Conservation (phyloP, 1,140 invertebrate species). For the Vanessa tameamea region DNA sequence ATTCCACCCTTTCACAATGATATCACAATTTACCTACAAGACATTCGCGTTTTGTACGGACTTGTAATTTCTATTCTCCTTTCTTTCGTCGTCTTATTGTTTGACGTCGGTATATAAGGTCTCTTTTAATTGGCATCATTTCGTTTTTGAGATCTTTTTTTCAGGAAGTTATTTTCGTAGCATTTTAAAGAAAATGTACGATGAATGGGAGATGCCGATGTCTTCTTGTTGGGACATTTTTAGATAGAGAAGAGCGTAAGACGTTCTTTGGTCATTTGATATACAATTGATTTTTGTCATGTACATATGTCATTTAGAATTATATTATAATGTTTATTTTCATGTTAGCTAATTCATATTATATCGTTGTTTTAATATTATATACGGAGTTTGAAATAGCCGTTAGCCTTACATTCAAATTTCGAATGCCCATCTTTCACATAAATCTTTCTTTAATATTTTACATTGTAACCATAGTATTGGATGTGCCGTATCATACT, state of each 20-base stretch:
- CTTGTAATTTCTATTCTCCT: conserved; percentile 21
- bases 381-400: too few relatives aligned
- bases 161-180: conserved; percentile 7
- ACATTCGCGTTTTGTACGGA: conserved; percentile 1
- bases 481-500: conserved; percentile 4
- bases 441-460: conserved; percentile 6
- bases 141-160: conserved; percentile 13
- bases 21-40: conserved; percentile 40
- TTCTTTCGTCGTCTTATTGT: conserved; percentile 16
- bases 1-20: conserved; percentile 34
- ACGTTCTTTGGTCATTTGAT: too few relatives aligned
- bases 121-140: conserved; percentile 13
- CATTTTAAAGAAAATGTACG: not conserved
- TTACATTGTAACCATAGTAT: not conserved
- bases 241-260: too few relatives aligned
- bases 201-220: not conserved
- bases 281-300: too few relatives aligned
- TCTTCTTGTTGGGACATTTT: not conserved
- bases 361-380: too few relatives aligned
- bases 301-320: too few relatives aligned
- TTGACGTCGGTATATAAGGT: conserved; percentile 1
- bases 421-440: not conserved
- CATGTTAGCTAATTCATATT: too few relatives aligned
- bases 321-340: too few relatives aligned
- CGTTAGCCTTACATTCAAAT: not conserved